Evolutionary conservation across 1,140 invertebrate genomes (phyloP).

Genomic region (Idris sp.): DNA sequence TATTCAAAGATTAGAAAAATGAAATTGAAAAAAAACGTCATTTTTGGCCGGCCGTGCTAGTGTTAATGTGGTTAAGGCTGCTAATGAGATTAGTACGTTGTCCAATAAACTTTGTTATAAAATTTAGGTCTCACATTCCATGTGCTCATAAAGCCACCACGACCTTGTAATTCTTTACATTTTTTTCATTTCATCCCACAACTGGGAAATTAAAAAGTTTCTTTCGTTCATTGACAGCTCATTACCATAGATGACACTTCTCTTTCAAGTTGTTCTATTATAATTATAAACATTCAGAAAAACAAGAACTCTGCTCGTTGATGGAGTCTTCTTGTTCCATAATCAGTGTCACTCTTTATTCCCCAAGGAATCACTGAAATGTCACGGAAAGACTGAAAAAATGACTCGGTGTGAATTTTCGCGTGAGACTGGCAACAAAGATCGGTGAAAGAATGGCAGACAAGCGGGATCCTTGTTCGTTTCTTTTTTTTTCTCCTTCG

Average conservation of each 20-base stretch:
- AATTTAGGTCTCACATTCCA: too few relatives aligned
- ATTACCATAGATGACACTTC: slow-evolving; percentile 27
- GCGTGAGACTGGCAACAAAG: slow-evolving; percentile 19
- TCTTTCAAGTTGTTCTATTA: slow-evolving; percentile 24
- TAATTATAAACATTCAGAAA: slow-evolving; percentile 40
- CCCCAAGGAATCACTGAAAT: slow-evolving; percentile 10
- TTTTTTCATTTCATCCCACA: too few relatives aligned
- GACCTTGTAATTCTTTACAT: too few relatives aligned
- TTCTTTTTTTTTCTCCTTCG: slow-evolving; percentile 24
- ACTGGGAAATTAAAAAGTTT: slow-evolving; percentile 1
- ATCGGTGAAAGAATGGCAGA: slow-evolving; percentile 5
- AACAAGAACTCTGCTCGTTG: slow-evolving; percentile 16
- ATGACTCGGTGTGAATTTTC: slow-evolving; percentile 50
- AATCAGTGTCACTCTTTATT: slow-evolving; percentile 35
- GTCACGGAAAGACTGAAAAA: slow-evolving; percentile 27
- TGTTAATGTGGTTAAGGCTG: too few relatives aligned
- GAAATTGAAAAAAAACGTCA: too few relatives aligned
- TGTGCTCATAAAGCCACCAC: too few relatives aligned
- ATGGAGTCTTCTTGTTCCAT: slow-evolving; percentile 7
- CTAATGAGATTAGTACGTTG: too few relatives aligned
- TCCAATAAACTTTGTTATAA: too few relatives aligned
- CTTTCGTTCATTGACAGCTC: slow-evolving; percentile 40
- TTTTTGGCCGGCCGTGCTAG: too few relatives aligned
- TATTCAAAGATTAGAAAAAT: too few relatives aligned
- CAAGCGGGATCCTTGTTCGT: slow-evolving; percentile 1